These are phyloP conservation scores for Agrilus cyanescens DNA, from an alignment of 2,888 invertebrate genomes.

Conservation along the genomic window DNA sequence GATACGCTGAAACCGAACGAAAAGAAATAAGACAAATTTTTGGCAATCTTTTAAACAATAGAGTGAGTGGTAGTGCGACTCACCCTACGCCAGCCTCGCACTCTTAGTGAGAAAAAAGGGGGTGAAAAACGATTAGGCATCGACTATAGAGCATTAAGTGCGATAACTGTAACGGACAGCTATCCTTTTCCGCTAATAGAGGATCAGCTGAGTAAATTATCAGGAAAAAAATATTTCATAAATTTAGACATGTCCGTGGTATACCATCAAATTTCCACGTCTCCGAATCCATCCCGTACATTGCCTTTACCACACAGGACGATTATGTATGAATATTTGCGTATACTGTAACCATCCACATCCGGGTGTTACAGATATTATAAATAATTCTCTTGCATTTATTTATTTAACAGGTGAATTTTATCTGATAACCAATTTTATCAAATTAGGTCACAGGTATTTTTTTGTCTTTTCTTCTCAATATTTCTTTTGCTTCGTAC, in stretches of 20 bases:
- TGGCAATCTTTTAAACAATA: conserved; percentile 10
- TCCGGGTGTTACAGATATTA: too few relatives aligned
- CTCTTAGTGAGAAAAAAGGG: conserved; percentile 12
- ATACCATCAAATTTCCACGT: conserved; percentile 2
- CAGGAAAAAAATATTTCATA: background rate
- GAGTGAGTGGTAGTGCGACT: conserved; percentile 10
- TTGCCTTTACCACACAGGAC: conserved; percentile 20
- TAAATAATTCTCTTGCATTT: too few relatives aligned
- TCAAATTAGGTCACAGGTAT: too few relatives aligned
- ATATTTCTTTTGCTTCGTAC: too few relatives aligned
- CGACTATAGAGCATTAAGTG: conserved; percentile 9
- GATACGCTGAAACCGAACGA: conserved; percentile 7
- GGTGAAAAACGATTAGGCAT: conserved; percentile 15
- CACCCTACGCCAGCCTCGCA: conserved; percentile 13
- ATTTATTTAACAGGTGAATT: too few relatives aligned
- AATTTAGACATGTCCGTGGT: background rate
- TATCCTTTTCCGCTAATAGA: background rate
- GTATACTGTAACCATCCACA: too few relatives aligned
- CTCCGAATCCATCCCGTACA: conserved; percentile 17
- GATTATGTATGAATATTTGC: conserved; percentile 13
- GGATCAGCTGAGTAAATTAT: background rate
- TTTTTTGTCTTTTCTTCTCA: too few relatives aligned
- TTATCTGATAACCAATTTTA: too few relatives aligned
- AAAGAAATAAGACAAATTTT: conserved; percentile 11
- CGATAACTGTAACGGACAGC: too few relatives aligned